These are phyloP conservation scores for Acropternis orthonyx DNA, from an alignment of 2,797 vertebrate species.

Conservation along the genomic window DNA sequence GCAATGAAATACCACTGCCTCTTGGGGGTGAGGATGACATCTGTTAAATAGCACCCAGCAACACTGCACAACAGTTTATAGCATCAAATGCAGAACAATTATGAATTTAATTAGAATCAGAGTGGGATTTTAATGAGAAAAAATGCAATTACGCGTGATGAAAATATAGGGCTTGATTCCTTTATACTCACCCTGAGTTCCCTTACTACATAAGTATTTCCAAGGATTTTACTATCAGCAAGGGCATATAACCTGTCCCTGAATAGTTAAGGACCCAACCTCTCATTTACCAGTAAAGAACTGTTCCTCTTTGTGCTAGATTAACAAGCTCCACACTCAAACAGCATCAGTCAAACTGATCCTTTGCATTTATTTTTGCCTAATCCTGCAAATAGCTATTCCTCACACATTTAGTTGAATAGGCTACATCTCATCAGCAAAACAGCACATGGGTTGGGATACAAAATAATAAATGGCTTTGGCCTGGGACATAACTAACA, in stretches of 20 bases:
- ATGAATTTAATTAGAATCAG: constrained; percentile 63
- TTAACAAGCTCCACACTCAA: neutral
- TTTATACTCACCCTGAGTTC: constrained; percentile 3
- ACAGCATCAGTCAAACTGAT: neutral
- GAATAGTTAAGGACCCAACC: neutral
- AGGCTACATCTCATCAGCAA: neutral
- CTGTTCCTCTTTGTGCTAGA: neutral
- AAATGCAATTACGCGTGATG: constrained; percentile 50
- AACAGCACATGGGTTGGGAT: neutral
- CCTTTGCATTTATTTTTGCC: neutral
- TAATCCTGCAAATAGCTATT: neutral
- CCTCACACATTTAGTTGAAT: neutral
- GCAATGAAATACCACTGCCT: constrained; percentile 39
- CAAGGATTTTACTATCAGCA: constrained; percentile 13
- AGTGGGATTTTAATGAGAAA: constrained; percentile 65
- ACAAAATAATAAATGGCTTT: neutral
- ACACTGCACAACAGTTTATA: constrained; percentile 46
- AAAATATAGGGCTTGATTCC: constrained; percentile 23
- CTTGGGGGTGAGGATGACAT: constrained; percentile 32
- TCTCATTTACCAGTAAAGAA: neutral
- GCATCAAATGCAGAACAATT: constrained; percentile 48
- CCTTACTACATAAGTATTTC: neutral
- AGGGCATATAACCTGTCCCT: neutral
- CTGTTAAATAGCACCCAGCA: constrained; percentile 46
- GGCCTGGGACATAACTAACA: neutral